Evolutionary conservation across 2,113 vertebrate species (phyloP).

Genomic region (Argyrosomus japonicus): DNA sequence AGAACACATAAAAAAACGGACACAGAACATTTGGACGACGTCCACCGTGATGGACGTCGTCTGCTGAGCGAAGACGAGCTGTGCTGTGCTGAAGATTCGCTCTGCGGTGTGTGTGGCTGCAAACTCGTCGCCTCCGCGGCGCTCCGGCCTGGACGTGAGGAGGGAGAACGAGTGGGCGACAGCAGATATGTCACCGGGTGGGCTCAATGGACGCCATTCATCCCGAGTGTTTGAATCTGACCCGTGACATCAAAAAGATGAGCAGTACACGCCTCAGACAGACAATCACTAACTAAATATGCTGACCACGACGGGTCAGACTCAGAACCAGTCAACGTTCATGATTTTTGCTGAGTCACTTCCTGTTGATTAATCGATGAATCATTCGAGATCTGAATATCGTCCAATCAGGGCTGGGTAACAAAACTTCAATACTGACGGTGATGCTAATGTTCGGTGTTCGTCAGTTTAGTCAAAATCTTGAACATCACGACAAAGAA

Average conservation of each 20-base stretch:
- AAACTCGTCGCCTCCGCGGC: not conserved
- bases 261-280: not conserved
- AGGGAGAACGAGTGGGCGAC: conserved; percentile 16
- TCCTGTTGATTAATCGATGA: too few relatives aligned
- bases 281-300: not conserved
- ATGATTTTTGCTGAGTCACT: too few relatives aligned
- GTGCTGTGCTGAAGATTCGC: conserved; percentile 7
- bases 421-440: too few relatives aligned
- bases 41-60: conserved; percentile 21
- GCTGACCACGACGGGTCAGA: not conserved
- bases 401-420: not conserved
- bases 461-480: not conserved
- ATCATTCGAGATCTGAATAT: too few relatives aligned
- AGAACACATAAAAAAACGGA: conserved; percentile 4
- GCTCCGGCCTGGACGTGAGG: not conserved
- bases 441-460: not conserved
- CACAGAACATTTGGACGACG: conserved; percentile 9
- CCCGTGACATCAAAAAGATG: conserved; percentile 9
- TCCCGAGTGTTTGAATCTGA: conserved; percentile 18
- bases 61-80: not conserved
- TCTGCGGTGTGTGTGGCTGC: not conserved
- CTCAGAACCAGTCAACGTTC: too few relatives aligned
- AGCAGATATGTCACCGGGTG: conserved; percentile 44
- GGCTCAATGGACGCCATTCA: conserved; percentile 47
- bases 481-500: too few relatives aligned